Percentiles rank a stretch among this genome's conserved stretches.
Conservation (phyloP, 2,888 invertebrate genomes). For the Drosophila infuscata region DNA sequence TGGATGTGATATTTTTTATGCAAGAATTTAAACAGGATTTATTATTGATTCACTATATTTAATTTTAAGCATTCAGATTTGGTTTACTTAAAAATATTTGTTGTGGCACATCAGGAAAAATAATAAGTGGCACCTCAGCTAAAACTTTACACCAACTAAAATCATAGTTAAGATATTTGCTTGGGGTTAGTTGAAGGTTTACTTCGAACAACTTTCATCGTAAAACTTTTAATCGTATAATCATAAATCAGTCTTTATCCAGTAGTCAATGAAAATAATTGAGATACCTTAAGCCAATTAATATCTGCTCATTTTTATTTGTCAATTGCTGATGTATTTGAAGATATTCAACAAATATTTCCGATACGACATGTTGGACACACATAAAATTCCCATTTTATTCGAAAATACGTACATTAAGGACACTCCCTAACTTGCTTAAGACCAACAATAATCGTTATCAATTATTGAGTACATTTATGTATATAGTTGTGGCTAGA, state of each 20-base stretch:
- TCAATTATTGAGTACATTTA: slow-evolving; percentile 1
- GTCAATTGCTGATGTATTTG: background rate
- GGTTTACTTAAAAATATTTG: background rate
- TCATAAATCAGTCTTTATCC: background rate
- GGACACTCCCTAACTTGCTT: background rate
- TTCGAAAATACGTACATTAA: background rate
- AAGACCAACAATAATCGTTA: background rate
- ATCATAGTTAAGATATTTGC: background rate
- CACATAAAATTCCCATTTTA: background rate
- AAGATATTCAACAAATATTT: background rate
- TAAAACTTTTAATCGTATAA: background rate
- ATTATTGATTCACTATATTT: no score
- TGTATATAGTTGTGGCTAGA: background rate
- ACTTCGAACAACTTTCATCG: background rate
- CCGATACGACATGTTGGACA: background rate
- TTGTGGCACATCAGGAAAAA: no score
- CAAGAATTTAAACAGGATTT: background rate
- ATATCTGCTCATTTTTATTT: background rate
- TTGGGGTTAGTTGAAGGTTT: background rate
- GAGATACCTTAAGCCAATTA: background rate
- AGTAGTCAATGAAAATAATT: background rate
- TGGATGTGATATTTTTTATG: background rate
- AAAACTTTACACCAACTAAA: background rate
- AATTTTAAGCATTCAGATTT: background rate
- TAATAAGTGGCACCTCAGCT: no score